Evolutionary conservation across 2,888 invertebrate genomes (phyloP).

Genomic region (Ectropis crepuscularia): DNA sequence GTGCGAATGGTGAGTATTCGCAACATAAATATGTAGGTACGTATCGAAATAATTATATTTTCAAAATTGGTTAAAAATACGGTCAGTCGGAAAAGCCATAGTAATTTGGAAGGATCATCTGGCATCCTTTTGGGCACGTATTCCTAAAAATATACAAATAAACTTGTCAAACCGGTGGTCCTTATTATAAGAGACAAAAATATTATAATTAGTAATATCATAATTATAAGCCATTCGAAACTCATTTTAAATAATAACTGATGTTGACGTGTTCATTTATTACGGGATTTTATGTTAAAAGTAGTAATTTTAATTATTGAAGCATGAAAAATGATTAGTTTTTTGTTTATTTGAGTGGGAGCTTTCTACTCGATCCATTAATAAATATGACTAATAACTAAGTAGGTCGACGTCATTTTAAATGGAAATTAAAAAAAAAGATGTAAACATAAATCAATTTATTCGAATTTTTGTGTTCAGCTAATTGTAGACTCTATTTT

Average conservation of each 20-base stretch:
- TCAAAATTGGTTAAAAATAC: too few species aligned
- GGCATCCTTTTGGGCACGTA: too few species aligned
- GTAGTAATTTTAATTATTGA: constrained; percentile 25
- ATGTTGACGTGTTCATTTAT: constrained; percentile 42
- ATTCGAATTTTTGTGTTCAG: too few species aligned
- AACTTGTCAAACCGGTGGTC: constrained; percentile 77
- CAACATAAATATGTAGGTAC: too few species aligned
- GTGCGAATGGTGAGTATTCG: too few species aligned
- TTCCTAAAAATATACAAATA: constrained; percentile 44
- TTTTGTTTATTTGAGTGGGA: constrained; percentile 14
- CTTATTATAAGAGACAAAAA: constrained; percentile 77
- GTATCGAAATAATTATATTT: too few species aligned
- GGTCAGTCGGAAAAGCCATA: too few species aligned
- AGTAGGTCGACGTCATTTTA: background rate
- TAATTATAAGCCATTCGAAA: constrained; percentile 17
- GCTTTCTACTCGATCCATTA: background rate
- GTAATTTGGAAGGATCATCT: too few species aligned
- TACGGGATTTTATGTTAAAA: constrained; percentile 34
- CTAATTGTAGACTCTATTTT: too few species aligned
- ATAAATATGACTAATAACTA: constrained; percentile 16
- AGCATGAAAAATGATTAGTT: constrained; percentile 29
- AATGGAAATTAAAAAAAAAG: background rate
- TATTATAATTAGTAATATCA: constrained; percentile 62
- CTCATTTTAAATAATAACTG: constrained; percentile 60
- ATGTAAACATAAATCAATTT: too few species aligned